Evolutionary conservation across 2,888 invertebrate species (phyloP), one percentile per base, ranked within the genome.

Genomic region (Cryptus armator): DNA sequence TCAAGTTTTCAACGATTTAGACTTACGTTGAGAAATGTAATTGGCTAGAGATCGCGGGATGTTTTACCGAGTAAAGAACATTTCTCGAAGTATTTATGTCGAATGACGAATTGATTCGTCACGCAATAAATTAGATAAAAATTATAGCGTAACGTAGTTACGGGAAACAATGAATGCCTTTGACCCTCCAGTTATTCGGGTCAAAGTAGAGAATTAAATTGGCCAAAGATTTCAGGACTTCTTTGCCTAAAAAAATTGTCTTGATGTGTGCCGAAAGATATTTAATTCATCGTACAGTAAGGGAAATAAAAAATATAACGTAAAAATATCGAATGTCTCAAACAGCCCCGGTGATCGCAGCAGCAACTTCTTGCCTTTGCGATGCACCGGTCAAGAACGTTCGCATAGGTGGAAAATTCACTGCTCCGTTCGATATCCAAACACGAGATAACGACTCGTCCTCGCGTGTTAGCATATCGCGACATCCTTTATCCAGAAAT

Each of bases 391-490:
- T 56, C 37, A 56, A 56, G 56, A 24, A 19, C 56, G 10, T 19
- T 14, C 19, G 56, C 56, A 56, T 56, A 24, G 56, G 24, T 56
- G 24, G 56, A 56, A 56, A 56, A 56, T 56, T 24, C 24, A 56
- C 24, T 5, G 56, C 48, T 29, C 48, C 14, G 67, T 67, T 76
- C 43, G n/a, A 67, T 24, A n/a, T 53, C 43, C 66, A 44, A 7
- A 19, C 67, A 29, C 67, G 67, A 56, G 56, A 19, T 43, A 32
- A 37, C 66, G 24, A 12, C 66, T 32, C 19, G 68, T 68, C 48
- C 44, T 78, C 32, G 78, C 78, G 78, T 78, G 78, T 37, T 32
- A 32, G 44, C 70, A 1, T 64, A 62, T 62, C n/a, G 37, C 32
- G 48, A 48, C 29, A 71, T 62, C 16, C 29, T 19, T 37, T 19